Conservation (phyloP, 2,888 invertebrate genomes). For the Coenonympha glycerion region DNA sequence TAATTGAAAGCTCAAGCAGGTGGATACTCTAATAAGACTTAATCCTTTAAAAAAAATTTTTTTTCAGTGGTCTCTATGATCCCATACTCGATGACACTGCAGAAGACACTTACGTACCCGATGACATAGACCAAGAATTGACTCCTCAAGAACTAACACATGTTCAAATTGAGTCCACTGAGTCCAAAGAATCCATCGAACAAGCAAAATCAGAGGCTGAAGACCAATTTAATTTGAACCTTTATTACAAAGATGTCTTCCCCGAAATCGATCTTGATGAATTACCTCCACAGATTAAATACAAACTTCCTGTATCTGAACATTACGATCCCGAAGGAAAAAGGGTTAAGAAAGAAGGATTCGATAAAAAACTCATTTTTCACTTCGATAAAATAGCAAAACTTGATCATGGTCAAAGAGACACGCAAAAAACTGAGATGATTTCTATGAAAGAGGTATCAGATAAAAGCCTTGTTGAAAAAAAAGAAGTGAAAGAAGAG, state of each 20-base stretch:
- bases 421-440: background rate
- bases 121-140: constrained; percentile 58
- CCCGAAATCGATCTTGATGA: constrained; percentile 34
- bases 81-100: constrained; percentile 60
- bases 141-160: constrained; percentile 45
- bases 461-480: background rate
- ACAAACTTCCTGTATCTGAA: constrained; percentile 57
- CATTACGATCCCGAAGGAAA: constrained; percentile 56
- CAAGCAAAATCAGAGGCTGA: background rate
- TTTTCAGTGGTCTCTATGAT: constrained; percentile 65
- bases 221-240: constrained; percentile 52
- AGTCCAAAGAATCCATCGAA: constrained; percentile 39
- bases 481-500: background rate
- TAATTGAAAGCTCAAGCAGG: too few species aligned
- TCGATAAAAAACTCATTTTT: constrained; percentile 11
- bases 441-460: background rate
- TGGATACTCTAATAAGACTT: background rate
- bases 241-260: constrained; percentile 50
- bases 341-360: constrained; percentile 29
- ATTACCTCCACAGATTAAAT: constrained; percentile 40
- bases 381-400: constrained; percentile 24
- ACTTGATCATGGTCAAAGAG: constrained; percentile 15
- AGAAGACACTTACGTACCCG: constrained; percentile 57
- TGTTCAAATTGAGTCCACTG: constrained; percentile 41
- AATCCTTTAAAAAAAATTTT: background rate